Evolutionary conservation across 1,140 invertebrate genomes (phyloP).

Genomic region (Drosophila melanica): DNA sequence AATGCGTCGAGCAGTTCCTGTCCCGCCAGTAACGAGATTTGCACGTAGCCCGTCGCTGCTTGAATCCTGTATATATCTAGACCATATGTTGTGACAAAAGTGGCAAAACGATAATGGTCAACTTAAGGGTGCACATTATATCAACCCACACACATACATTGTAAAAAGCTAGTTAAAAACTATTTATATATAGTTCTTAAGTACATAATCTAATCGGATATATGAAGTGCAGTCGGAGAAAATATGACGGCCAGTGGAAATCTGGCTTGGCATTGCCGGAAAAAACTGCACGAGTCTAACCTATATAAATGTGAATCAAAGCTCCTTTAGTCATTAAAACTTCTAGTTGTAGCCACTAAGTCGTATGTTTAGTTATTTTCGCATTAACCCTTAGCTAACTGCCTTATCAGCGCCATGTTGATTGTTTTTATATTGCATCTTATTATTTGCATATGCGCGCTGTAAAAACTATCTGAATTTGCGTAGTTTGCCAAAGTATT

Average conservation of each 20-base stretch:
- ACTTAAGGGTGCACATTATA: slow-evolving; percentile 65
- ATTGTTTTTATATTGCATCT: slow-evolving; percentile 42
- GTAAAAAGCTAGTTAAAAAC: slow-evolving; percentile 73
- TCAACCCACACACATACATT: slow-evolving; percentile 45
- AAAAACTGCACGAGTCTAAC: slow-evolving; percentile 28
- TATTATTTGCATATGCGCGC: slow-evolving; percentile 40
- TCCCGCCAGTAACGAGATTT: slow-evolving; percentile 69
- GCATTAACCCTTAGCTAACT: slow-evolving; percentile 64
- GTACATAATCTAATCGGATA: slow-evolving; percentile 23
- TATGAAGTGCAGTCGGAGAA: slow-evolving; percentile 23
- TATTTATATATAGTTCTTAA: slow-evolving; percentile 61
- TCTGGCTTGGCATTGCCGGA: slow-evolving; percentile 1
- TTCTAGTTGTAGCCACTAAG: slow-evolving; percentile 69
- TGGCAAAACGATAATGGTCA: slow-evolving; percentile 38
- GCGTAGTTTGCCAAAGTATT: slow-evolving; percentile 66
- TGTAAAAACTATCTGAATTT: slow-evolving; percentile 45
- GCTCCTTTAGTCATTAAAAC: slow-evolving; percentile 71
- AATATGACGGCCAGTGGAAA: neutral
- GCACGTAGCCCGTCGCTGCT: slow-evolving; percentile 64
- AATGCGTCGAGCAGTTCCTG: slow-evolving; percentile 67
- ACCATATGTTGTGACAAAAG: slow-evolving; percentile 11
- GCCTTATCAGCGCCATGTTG: slow-evolving; percentile 66
- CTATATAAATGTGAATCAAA: slow-evolving; percentile 73
- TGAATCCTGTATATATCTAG: slow-evolving; percentile 20
- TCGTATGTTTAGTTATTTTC: slow-evolving; percentile 61